Conservation (phyloP, 2,113 vertebrate genomes). For the Amphilophus citrinellus region DNA sequence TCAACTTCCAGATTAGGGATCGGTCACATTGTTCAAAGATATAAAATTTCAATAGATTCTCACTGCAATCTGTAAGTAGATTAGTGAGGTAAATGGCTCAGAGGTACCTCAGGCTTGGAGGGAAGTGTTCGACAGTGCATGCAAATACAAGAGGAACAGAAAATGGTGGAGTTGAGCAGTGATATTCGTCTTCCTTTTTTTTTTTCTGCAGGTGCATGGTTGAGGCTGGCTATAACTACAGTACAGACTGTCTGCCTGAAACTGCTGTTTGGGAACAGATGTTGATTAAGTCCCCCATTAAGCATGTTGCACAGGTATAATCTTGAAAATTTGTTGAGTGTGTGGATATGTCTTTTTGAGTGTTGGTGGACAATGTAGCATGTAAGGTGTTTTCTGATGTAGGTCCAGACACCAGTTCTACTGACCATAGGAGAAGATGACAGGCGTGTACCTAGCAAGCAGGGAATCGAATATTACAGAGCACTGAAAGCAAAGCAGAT, state of each 20-base stretch:
- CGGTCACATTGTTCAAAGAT: background rate
- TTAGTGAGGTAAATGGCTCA: background rate
- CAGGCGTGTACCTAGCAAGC: conserved; percentile 89
- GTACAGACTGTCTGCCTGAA: conserved; percentile 78
- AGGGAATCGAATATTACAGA: conserved; percentile 93
- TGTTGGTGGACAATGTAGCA: background rate
- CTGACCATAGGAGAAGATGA: conserved; percentile 92
- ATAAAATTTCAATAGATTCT: background rate
- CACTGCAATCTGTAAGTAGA: no score
- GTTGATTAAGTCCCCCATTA: conserved; percentile 91
- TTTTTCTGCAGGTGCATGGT: conserved; percentile 86
- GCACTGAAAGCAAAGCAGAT: conserved; percentile 87
- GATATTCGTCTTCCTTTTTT: conserved; percentile 10
- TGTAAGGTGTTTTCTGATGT: background rate
- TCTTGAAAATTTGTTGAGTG: background rate
- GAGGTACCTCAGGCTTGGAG: background rate
- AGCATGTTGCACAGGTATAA: conserved; percentile 81
- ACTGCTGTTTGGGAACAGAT: conserved; percentile 85
- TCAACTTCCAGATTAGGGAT: background rate
- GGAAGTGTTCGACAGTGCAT: conserved; percentile 27
- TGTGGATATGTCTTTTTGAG: background rate
- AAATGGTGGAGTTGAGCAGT: background rate
- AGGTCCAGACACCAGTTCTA: conserved; percentile 91
- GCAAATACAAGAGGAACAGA: conserved; percentile 14
- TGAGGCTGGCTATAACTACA: conserved; percentile 86